Conservation (phyloP, 2,888 invertebrate genomes). For the Drosophila rubida region DNA sequence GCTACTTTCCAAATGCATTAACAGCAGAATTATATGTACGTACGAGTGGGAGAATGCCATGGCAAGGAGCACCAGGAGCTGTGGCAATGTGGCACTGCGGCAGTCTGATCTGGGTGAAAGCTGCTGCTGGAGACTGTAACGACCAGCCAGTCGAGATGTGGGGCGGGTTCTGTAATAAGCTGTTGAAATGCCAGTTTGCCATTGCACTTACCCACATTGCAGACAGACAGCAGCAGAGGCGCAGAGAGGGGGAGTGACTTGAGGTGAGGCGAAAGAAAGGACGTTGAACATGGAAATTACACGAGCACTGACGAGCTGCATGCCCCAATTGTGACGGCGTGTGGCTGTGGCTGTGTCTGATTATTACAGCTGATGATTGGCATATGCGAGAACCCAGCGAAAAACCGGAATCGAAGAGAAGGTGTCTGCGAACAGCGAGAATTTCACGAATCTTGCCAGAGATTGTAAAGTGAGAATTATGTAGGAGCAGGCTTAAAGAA, state of each 20-base stretch:
- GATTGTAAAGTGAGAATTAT: too few relatives aligned
- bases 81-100: slow-evolving; percentile 29
- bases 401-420: neutral
- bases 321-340: slow-evolving; percentile 5
- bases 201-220: slow-evolving; percentile 3
- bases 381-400: neutral
- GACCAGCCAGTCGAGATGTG: slow-evolving; percentile 11
- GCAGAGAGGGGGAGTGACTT: too few relatives aligned
- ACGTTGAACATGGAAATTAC: neutral
- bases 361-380: slow-evolving; percentile 4
- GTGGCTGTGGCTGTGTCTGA: neutral
- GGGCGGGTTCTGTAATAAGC: slow-evolving; percentile 52
- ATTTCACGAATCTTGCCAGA: too few relatives aligned
- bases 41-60: slow-evolving; percentile 6
- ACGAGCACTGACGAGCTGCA: slow-evolving; percentile 1
- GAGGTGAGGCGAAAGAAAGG: neutral
- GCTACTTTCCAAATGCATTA: slow-evolving; percentile 63
- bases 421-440: neutral
- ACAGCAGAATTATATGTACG: slow-evolving; percentile 44
- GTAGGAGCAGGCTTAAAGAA: neutral
- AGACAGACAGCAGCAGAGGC: too few relatives aligned
- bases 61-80: neutral
- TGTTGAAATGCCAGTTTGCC: slow-evolving; percentile 35
- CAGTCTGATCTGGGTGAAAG: slow-evolving; percentile 45
- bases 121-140: slow-evolving; percentile 23